Percentiles rank a stretch among this genome's conserved stretches.
These are phyloP conservation scores for Conomelus anceps DNA, from an alignment of 2,888 invertebrate species.

Conservation along the genomic window DNA sequence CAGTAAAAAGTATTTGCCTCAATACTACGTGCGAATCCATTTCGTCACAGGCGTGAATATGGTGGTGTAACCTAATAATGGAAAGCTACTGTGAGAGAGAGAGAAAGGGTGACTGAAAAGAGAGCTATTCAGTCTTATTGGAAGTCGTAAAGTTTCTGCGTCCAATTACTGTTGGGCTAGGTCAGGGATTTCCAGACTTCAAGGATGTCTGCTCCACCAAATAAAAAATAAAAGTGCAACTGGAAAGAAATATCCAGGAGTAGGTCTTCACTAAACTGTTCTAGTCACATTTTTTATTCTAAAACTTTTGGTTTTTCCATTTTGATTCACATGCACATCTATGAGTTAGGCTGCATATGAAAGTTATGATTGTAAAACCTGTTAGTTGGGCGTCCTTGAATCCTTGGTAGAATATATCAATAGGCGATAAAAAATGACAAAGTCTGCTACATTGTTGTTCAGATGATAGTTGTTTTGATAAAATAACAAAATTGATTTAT, in stretches of 20 bases:
- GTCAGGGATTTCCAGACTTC: background rate
- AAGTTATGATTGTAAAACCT: too few relatives aligned
- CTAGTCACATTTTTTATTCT: background rate
- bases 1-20: too few relatives aligned
- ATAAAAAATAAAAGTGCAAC: background rate
- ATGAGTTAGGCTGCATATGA: too few relatives aligned
- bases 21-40: background rate
- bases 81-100: background rate
- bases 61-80: background rate
- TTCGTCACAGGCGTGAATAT: background rate
- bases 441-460: too few relatives aligned
- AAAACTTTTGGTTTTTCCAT: too few relatives aligned
- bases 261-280: background rate
- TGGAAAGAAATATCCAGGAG: background rate
- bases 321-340: too few relatives aligned
- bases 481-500: too few relatives aligned
- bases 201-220: background rate
- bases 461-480: too few relatives aligned
- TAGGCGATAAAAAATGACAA: too few relatives aligned
- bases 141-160: background rate
- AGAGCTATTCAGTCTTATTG: background rate
- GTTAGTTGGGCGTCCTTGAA: too few relatives aligned
- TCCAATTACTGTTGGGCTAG: background rate
- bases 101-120: background rate
- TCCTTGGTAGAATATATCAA: too few relatives aligned